These are phyloP conservation scores for Euplexia lucipara DNA, from an alignment of 2,888 invertebrate genomes.

Conservation along the genomic window DNA sequence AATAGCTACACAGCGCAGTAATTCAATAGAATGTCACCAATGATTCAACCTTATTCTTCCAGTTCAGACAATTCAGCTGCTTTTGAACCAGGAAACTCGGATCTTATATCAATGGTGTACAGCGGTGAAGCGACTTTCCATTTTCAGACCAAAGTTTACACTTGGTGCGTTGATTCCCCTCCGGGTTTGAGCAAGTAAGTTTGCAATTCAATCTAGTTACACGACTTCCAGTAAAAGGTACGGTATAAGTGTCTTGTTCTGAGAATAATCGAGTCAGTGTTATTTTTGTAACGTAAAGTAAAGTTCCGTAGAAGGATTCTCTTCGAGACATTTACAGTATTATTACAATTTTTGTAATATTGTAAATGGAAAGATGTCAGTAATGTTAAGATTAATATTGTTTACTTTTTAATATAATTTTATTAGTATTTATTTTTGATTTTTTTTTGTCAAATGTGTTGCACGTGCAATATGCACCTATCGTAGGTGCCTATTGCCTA, in stretches of 20 bases:
- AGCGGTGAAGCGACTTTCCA: constrained; percentile 81
- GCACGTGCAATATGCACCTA: no score
- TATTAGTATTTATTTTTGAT: no score
- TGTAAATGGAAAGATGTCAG: no score
- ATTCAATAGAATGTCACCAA: background rate
- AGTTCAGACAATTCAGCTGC: constrained; percentile 77
- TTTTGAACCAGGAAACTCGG: constrained; percentile 76
- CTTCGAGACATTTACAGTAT: no score
- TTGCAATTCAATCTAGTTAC: constrained; percentile 21
- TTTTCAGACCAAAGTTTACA: constrained; percentile 76
- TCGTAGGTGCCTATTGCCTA: no score
- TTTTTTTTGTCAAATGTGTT: no score
- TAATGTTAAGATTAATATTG: no score
- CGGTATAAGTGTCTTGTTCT: background rate
- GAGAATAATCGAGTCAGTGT: background rate
- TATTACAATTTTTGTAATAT: no score
- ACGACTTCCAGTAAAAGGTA: constrained; percentile 11
- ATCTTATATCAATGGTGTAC: constrained; percentile 76
- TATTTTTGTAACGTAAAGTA: no score
- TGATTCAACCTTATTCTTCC: constrained; percentile 53
- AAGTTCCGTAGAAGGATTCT: no score
- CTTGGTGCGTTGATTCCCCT: constrained; percentile 76
- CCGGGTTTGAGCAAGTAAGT: constrained; percentile 72
- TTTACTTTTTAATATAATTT: no score
- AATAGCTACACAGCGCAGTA: no score